Percentiles rank a stretch among this genome's conserved stretches.
These are phyloP conservation scores for Thelohanellus kitauei DNA, from an alignment of 30 jellyfish, hydroid and myxozoan species.

Conservation along the genomic window DNA sequence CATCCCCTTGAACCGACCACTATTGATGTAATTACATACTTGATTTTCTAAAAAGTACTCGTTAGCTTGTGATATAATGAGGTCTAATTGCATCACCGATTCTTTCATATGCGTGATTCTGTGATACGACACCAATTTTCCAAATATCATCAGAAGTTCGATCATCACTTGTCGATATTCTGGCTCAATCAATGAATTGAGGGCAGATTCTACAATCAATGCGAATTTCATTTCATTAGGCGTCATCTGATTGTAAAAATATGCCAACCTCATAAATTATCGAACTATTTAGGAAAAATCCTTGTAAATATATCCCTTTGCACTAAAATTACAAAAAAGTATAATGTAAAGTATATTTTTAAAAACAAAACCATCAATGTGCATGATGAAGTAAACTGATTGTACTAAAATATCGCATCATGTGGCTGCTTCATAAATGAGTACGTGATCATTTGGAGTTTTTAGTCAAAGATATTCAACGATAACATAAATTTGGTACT, in stretches of 20 bases:
- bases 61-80: slow-evolving; percentile 27
- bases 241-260: slow-evolving; percentile 22
- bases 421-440: too few species aligned
- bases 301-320: slow-evolving; percentile 20
- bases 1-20: slow-evolving; percentile 40
- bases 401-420: neutral
- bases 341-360: too few species aligned
- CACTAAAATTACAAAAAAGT: slow-evolving; percentile 8
- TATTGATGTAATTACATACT: slow-evolving; percentile 9
- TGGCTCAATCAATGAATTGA: slow-evolving; percentile 38
- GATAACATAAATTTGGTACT: too few species aligned
- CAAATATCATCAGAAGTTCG: slow-evolving; percentile 49
- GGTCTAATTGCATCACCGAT: slow-evolving; percentile 19
- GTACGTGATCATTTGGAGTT: too few species aligned
- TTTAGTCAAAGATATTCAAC: too few species aligned
- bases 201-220: slow-evolving; percentile 34
- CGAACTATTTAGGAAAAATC: slow-evolving; percentile 9
- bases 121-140: slow-evolving; percentile 17
- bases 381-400: too few species aligned
- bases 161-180: slow-evolving; percentile 69
- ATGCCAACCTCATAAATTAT: slow-evolving; percentile 17
- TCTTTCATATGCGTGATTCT: slow-evolving; percentile 9
- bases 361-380: too few species aligned
- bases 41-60: slow-evolving; percentile 25
- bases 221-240: slow-evolving; percentile 90